Evolutionary conservation across 2,113 vertebrate genomes (phyloP), one percentile per base, ranked within the genome.

Genomic region (Limnothrissa miodon): DNA sequence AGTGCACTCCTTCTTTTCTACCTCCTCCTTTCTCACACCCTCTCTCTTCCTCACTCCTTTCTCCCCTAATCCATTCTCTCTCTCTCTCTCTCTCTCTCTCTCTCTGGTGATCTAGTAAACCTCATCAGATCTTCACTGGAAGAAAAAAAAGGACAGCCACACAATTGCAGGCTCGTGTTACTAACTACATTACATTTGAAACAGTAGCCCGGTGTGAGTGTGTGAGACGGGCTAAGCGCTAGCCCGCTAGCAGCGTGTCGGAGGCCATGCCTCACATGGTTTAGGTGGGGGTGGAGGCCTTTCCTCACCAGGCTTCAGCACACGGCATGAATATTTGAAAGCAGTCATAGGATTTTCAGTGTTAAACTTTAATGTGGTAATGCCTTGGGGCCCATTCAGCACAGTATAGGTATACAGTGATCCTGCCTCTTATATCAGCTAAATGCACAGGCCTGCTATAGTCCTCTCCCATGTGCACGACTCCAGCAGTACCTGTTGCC

Each of bases 321-420:
- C 66, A 39, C 29, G 0, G 29, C 66, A 74, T 74, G 66, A 74
- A 74, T 74, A 74, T 36, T 36, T 74, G 66, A 74, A 39, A 33
- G 29, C 66, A 39, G 25, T 36, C 66, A 15, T 74, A 33, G 66
- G 66, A 74, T 74, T 74, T 74, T 74, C 36, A 13, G 25, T 19
- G 33, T 74, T 74, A 74, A 74, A 74, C 66, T 74, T 74, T 19
- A 33, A 74, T 39, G 66, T 33, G 66, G 66, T 74, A 36, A 74
- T 74, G 4, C 66, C 66, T 13, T 66, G n/a, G 10, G 29, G 21
- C 33, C 66, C 66, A 74, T 70, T 62, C 62, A 15, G 29, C 29
- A 62, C 53, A 56, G 46, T 13, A 23, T 2, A 66, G 53, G 23
- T 21, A 56, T n/a, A n/a, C n/a, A 56, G 17, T 56, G 53, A 56